phyloP scores from a whole-genome alignment of 1,140 invertebrate species.

The Wiebesia pumilae region DNA sequence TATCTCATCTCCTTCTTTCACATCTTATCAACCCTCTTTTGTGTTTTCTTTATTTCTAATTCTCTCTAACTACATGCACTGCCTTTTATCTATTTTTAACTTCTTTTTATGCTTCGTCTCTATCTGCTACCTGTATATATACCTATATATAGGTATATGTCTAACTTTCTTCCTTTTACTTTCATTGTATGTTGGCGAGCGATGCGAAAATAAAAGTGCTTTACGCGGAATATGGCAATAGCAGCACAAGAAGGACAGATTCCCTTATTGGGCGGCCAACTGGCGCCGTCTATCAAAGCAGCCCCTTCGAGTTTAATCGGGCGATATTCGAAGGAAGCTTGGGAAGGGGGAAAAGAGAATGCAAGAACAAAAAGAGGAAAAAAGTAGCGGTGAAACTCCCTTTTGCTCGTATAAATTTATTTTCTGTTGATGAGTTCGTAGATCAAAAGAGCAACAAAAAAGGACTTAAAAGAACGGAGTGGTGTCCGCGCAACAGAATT shows the following conservation, averaged over 20 bases:
- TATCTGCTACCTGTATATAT: background rate
- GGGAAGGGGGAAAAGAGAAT: constrained; percentile 5
- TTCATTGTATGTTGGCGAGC: constrained; percentile 38
- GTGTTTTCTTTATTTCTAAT: background rate
- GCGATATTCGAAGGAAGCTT: constrained; percentile 34
- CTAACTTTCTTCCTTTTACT: constrained; percentile 30
- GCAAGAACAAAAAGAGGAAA: background rate
- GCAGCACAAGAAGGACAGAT: constrained; percentile 53
- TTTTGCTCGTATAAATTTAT: constrained; percentile 25
- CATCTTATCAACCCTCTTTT: constrained; percentile 42
- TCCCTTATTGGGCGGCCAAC: constrained; percentile 53
- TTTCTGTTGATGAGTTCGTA: background rate
- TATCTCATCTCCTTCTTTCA: constrained; percentile 49
- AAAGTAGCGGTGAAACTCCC: background rate
- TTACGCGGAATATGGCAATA: constrained; percentile 51
- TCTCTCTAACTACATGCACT: background rate
- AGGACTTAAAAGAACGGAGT: constrained; percentile 36
- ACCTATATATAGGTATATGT: no score
- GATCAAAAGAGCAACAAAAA: background rate
- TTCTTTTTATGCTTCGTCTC: background rate
- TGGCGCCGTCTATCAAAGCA: constrained; percentile 49
- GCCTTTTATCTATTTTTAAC: constrained; percentile 23
- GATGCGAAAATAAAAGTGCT: constrained; percentile 53
- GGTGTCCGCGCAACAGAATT: constrained; percentile 19
- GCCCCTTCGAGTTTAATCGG: constrained; percentile 56